phyloP scores from a whole-genome alignment of 2,888 invertebrate genomes.

The Leptinotarsa haldemani region DNA sequence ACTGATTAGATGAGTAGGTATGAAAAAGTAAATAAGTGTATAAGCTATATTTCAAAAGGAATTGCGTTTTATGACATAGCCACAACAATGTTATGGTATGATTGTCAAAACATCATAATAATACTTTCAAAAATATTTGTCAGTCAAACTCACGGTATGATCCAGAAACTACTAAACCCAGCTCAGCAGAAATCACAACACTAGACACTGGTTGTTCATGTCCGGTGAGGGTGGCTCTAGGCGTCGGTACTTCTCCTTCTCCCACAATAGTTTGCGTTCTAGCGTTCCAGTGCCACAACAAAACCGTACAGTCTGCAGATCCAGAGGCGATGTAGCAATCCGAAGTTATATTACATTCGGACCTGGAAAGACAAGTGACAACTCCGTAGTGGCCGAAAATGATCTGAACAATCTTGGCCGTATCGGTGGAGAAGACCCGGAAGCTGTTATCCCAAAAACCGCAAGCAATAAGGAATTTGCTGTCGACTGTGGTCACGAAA shows the following conservation, averaged over 20 bases:
- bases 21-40: too few species aligned
- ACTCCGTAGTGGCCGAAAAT: conserved; percentile 99
- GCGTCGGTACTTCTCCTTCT: conserved; percentile 95
- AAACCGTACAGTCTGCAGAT: conserved; percentile 96
- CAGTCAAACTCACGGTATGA: conserved; percentile 73
- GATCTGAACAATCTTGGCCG: conserved; percentile 97
- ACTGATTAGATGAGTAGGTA: too few species aligned
- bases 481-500: conserved; percentile 98
- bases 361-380: conserved; percentile 96
- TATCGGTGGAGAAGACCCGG: conserved; percentile 96
- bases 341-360: conserved; percentile 98
- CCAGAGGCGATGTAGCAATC: conserved; percentile 99
- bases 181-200: conserved; percentile 96
- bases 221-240: conserved; percentile 95
- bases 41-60: too few species aligned
- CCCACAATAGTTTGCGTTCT: conserved; percentile 97
- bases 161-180: conserved; percentile 96
- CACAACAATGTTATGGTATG: too few species aligned
- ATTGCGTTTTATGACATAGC: too few species aligned
- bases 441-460: conserved; percentile 99
- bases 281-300: conserved; percentile 99
- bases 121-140: not conserved
- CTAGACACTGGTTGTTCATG: conserved; percentile 97
- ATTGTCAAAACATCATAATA: too few species aligned
- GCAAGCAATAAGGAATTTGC: conserved; percentile 95